A percentile compares a stretch with the other conserved stretches of the same genome.
Evolutionary conservation across 35 echinoderm and acorn worm genomes (phyloP).

Genomic region (Hemicentrotus pulcherrimus): DNA sequence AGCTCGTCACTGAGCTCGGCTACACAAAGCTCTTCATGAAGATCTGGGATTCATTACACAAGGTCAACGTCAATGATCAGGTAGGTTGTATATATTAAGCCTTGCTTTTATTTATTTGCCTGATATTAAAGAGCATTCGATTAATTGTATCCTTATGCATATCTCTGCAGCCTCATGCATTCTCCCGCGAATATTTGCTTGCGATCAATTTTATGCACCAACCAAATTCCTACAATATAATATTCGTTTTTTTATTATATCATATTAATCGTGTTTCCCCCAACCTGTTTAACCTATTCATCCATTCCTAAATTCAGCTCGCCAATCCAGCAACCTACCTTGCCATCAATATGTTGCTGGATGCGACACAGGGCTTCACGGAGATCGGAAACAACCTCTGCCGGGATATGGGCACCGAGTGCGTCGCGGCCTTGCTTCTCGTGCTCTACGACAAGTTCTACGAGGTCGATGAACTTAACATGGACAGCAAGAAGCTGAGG

Average conservation of each 20-base stretch:
- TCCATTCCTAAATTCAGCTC: background rate
- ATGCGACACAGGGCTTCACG: slow-evolving; percentile 34
- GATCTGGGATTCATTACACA: slow-evolving; percentile 26
- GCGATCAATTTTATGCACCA: no score
- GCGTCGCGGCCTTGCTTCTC: background rate
- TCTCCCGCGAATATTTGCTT: no score
- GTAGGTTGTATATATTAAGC: background rate
- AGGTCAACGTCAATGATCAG: slow-evolving; percentile 39
- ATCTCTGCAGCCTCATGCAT: no score
- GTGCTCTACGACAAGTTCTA: slow-evolving; percentile 42
- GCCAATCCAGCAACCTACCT: slow-evolving; percentile 24
- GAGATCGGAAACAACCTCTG: background rate
- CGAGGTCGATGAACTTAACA: slow-evolving; percentile 14
- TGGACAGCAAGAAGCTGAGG: slow-evolving; percentile 43
- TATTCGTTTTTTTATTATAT: no score
- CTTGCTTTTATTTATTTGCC: background rate
- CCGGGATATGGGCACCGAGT: background rate
- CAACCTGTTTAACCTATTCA: background rate
- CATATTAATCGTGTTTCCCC: no score
- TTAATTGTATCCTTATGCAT: no score
- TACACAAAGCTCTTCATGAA: slow-evolving; percentile 34
- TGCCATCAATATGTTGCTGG: slow-evolving; percentile 36
- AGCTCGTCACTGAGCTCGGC: slow-evolving; percentile 39
- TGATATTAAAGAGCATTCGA: no score
- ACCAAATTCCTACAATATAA: no score